Percentiles rank a stretch among this genome's conserved stretches.
Conservation (phyloP, 1,140 invertebrate genomes). For the Bombyx mandarina region DNA sequence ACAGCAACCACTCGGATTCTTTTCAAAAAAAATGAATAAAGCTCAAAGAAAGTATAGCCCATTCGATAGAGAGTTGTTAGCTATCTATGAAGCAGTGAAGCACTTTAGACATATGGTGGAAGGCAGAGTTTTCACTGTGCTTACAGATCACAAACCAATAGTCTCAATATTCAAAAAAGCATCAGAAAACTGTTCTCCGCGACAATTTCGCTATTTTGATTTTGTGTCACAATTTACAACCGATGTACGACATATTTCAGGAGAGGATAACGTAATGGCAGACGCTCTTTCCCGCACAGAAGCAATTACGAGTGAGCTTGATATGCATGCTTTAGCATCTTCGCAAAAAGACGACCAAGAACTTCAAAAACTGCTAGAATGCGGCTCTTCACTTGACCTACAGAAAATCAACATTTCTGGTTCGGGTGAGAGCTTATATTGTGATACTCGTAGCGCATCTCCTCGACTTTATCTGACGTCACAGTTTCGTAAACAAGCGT, state of each 20-base stretch:
- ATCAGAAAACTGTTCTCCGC: not conserved
- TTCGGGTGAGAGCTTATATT: not conserved
- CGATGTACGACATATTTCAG: not conserved
- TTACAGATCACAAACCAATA: slow-evolving; percentile 2
- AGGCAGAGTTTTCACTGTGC: not conserved
- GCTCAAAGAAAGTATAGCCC: not conserved
- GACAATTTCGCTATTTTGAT: not conserved
- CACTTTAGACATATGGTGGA: slow-evolving; percentile 3
- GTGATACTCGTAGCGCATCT: not conserved
- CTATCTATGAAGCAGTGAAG: slow-evolving; percentile 1
- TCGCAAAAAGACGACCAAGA: not conserved
- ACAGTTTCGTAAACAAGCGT: not conserved
- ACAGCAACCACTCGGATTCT: slow-evolving; percentile 5
- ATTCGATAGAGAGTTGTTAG: slow-evolving; percentile 1
- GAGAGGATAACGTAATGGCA: slow-evolving; percentile 1
- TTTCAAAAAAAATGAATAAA: slow-evolving; percentile 4
- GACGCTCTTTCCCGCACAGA: not conserved
- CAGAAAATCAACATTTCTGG: not conserved
- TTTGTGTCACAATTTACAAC: slow-evolving; percentile 4
- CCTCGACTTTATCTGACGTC: slow-evolving; percentile 1
- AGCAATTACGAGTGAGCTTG: not conserved
- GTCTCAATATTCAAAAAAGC: not conserved
- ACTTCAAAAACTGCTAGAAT: not conserved
- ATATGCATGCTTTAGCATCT: not conserved
- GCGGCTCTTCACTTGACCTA: not conserved